Percentiles rank a stretch among this genome's conserved stretches.
phyloP scores from a whole-genome alignment of 2,888 invertebrate species.

The Lycocerus yunnanus region DNA sequence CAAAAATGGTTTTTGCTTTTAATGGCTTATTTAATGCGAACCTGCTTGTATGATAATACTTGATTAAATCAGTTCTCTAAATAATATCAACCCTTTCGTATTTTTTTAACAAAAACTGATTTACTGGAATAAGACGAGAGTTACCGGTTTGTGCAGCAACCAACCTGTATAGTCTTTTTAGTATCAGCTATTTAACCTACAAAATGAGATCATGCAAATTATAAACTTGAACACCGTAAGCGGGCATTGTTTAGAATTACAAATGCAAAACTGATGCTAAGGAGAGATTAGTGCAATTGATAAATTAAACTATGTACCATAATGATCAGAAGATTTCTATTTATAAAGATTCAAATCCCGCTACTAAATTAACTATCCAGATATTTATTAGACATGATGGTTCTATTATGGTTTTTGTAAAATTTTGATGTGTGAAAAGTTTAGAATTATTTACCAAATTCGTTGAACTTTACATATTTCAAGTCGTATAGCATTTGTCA shows the following conservation, averaged over 20 bases:
- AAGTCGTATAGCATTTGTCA: not conserved
- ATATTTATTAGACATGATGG: too few relatives aligned
- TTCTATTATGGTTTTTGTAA: too few relatives aligned
- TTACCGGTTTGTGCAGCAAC: slow-evolving; percentile 2
- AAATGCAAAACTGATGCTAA: slow-evolving; percentile 10
- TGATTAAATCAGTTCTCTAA: too few relatives aligned
- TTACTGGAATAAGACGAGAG: slow-evolving; percentile 6
- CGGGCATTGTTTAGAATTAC: slow-evolving; percentile 9
- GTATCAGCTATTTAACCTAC: slow-evolving; percentile 17
- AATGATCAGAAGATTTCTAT: not conserved
- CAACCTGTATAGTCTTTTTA: not conserved
- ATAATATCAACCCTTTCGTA: not conserved
- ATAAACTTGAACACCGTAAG: slow-evolving; percentile 2
- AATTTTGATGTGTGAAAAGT: not conserved
- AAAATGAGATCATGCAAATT: slow-evolving; percentile 19
- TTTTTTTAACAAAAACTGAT: not conserved
- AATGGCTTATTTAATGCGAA: too few relatives aligned
- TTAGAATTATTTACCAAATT: not conserved
- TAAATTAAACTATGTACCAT: not conserved
- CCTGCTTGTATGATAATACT: too few relatives aligned
- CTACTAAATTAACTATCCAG: not conserved
- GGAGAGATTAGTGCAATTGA: not conserved
- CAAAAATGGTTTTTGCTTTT: too few relatives aligned
- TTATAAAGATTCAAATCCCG: not conserved
- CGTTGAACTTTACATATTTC: not conserved